A percentile compares a stretch with the other conserved stretches of the same genome.
Conservation (phyloP, 2,797 vertebrate genomes). For the Alectoris magna region DNA sequence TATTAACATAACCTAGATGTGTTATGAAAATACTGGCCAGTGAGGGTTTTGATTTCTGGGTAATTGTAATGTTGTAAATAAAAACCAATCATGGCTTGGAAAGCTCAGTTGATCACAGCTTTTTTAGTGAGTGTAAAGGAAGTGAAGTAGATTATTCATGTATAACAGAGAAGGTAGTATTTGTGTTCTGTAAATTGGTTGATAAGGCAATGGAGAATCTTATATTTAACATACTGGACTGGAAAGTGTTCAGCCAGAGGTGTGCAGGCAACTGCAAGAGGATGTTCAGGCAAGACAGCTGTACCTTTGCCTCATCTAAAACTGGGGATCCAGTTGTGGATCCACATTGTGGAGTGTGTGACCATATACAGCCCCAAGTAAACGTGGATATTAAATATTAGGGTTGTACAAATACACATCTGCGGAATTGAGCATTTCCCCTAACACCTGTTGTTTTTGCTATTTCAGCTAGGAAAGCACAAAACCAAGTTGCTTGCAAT, state of each 20-base stretch:
- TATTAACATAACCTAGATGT: not conserved
- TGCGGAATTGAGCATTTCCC: not conserved
- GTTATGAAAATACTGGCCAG: not conserved
- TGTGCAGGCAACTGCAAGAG: not conserved
- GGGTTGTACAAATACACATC: not conserved
- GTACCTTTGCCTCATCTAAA: not conserved
- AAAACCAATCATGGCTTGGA: fast-evolving
- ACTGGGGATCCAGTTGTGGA: not conserved
- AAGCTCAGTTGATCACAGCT: not conserved
- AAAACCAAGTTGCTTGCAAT: slow-evolving; percentile 2
- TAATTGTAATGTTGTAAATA: not conserved
- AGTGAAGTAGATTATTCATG: slow-evolving; percentile 27
- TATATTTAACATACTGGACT: not conserved
- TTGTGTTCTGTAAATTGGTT: not conserved
- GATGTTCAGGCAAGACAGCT: not conserved
- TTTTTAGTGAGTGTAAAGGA: slow-evolving; percentile 27
- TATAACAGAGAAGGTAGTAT: slow-evolving; percentile 3
- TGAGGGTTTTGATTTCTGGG: not conserved
- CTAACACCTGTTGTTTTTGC: slow-evolving; percentile 6
- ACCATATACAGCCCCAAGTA: not conserved
- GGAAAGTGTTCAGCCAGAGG: not conserved
- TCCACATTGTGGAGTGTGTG: not conserved
- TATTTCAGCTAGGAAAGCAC: not conserved
- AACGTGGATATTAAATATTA: not conserved
- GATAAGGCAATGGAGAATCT: not conserved